Evolutionary conservation across 2,113 vertebrate genomes (phyloP).

Genomic region (Oryctolagus cuniculus): mOryCun1.1 NC_091434.1:70259001-70259500

Average conservation of each 20-base stretch:
- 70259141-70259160: not conserved
- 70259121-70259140: not conserved
- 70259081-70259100: not conserved
- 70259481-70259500: constrained; percentile 24
- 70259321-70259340: not conserved
- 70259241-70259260: not conserved
- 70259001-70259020: not conserved
- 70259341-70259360: too few relatives aligned
- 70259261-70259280: not conserved
- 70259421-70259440: too few relatives aligned
- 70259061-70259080: not conserved
- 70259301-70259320: not conserved
- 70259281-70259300: not conserved
- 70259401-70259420: too few relatives aligned
- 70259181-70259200: constrained; percentile 22
- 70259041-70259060: not conserved
- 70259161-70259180: not conserved
- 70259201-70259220: constrained; percentile 29
- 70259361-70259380: too few relatives aligned
- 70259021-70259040: not conserved
- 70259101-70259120: not conserved
- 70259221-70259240: not conserved
- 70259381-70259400: too few relatives aligned
- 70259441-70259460: not conserved
- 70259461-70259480: not conserved